Evolutionary conservation across 2,888 invertebrate genomes (phyloP).

Genomic region (Zygogramma bicolorata): DNA sequence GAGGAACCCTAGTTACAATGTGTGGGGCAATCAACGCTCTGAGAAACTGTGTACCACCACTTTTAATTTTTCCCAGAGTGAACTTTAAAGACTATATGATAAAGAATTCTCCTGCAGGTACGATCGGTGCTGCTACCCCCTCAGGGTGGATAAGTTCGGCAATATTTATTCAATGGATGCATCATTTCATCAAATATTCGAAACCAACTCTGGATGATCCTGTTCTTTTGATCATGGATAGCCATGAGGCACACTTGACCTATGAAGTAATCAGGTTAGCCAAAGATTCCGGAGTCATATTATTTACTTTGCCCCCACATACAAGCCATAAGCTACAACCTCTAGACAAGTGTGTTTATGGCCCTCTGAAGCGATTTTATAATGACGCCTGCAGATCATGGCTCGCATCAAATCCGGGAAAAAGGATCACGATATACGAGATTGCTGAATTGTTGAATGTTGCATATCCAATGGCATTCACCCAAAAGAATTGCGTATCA

Average conservation of each 20-base stretch:
- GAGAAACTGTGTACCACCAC: constrained; percentile 33
- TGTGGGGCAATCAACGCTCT: constrained; percentile 26
- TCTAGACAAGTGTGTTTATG: too few relatives aligned
- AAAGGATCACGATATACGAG: neutral
- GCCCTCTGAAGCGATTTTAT: neutral
- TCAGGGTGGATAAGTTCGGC: too few relatives aligned
- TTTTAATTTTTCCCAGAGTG: constrained; percentile 36
- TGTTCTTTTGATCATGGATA: neutral
- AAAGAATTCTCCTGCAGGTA: neutral
- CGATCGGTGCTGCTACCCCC: neutral
- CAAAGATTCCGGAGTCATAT: neutral
- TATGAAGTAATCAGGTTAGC: neutral
- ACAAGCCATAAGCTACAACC: too few relatives aligned
- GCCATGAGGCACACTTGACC: neutral
- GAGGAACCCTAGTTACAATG: constrained; percentile 28
- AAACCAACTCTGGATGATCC: neutral
- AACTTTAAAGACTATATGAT: neutral
- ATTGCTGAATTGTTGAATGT: neutral
- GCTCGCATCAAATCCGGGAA: too few relatives aligned
- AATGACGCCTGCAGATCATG: neutral
- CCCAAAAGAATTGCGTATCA: neutral
- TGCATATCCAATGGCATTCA: neutral
- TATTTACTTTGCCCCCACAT: neutral
- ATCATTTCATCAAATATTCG: neutral
- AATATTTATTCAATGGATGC: neutral